A percentile compares a stretch with the other conserved stretches of the same genome.
These are phyloP conservation scores for Notodonta ziczac DNA, from an alignment of 2,888 invertebrate species.

Conservation along the genomic window DNA sequence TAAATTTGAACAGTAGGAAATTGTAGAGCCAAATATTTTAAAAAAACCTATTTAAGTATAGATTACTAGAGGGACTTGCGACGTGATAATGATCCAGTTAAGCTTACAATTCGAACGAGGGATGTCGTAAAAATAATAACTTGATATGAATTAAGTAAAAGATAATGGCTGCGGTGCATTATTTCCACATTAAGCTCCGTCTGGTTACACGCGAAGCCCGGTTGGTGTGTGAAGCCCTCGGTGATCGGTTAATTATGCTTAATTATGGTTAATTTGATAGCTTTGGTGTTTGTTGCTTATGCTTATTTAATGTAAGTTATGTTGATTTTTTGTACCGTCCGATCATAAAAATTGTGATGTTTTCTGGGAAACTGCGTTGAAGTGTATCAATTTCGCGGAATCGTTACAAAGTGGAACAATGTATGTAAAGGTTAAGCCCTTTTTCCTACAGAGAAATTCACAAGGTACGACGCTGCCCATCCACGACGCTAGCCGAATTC, in stretches of 20 bases:
- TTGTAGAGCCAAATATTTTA: no score
- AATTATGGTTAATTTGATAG: conserved; percentile 54
- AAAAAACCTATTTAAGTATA: no score
- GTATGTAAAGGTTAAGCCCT: neutral
- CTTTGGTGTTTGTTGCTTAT: conserved; percentile 34
- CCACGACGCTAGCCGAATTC: no score
- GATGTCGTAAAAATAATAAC: conserved; percentile 58
- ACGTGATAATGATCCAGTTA: neutral
- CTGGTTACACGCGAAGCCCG: conserved; percentile 53
- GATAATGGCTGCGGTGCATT: conserved; percentile 74
- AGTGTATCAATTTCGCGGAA: neutral
- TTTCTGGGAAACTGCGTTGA: neutral
- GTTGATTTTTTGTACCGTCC: neutral
- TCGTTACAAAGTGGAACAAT: neutral
- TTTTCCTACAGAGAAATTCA: no score
- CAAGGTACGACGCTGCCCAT: no score
- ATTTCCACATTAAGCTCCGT: conserved; percentile 70
- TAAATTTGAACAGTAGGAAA: no score
- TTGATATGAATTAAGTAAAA: conserved; percentile 70
- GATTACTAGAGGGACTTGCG: neutral
- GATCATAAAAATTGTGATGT: neutral
- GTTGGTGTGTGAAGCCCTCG: conserved; percentile 57
- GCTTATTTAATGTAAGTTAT: neutral
- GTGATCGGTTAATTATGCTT: conserved; percentile 47
- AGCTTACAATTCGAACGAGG: neutral